A percentile compares a stretch with the other conserved stretches of the same genome.
These are phyloP conservation scores for human (Homo sapiens) DNA, from an alignment of 2,113 vertebrate genomes.

Conservation along the genomic window GRCh38 chr11:78958001-78958500, in stretches of 20 bases:
- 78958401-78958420: conserved; percentile 36
- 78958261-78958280: conserved; percentile 24
- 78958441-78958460: conserved; percentile 37
- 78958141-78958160: neutral
- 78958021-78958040: neutral
- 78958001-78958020: neutral
- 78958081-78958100: neutral
- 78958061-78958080: neutral
- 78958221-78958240: neutral
- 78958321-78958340: neutral
- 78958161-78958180: neutral
- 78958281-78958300: neutral
- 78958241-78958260: neutral
- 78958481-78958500: conserved; percentile 66
- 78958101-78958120: neutral
- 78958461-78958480: conserved; percentile 56
- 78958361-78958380: neutral
- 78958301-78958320: neutral
- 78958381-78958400: conserved; percentile 20
- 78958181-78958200: neutral
- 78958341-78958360: conserved; percentile 63
- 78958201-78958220: neutral
- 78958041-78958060: neutral
- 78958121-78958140: neutral
- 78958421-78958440: conserved; percentile 60